A percentile compares a stretch with the other conserved stretches of the same genome.
Evolutionary conservation across 2,888 invertebrate genomes (phyloP).

Genomic region (Erebia epiphron): DNA sequence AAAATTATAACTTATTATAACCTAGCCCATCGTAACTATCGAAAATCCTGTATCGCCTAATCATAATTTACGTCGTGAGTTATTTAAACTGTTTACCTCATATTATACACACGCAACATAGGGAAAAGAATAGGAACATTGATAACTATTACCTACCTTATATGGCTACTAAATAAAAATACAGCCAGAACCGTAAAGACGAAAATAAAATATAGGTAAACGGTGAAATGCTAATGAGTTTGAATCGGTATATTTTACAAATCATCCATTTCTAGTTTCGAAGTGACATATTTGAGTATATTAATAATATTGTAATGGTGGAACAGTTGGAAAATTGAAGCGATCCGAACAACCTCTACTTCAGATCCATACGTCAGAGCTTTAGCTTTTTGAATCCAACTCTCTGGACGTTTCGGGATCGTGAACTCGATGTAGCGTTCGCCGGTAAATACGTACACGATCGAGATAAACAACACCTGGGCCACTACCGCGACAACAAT

Average conservation of each 20-base stretch:
- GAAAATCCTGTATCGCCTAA: no score
- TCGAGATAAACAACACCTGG: constrained; percentile 53
- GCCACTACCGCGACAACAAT: constrained; percentile 45
- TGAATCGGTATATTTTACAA: constrained; percentile 5
- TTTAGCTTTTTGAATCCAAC: constrained; percentile 56
- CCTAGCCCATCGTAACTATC: no score
- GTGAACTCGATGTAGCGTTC: constrained; percentile 54
- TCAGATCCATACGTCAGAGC: constrained; percentile 55
- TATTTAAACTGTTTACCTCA: no score
- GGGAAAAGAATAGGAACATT: neutral
- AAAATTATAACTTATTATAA: no score
- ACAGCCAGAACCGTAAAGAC: neutral
- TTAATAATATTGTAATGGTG: constrained; percentile 53
- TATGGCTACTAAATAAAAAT: neutral
- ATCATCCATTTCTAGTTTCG: constrained; percentile 5
- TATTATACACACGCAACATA: neutral
- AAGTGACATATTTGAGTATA: constrained; percentile 52
- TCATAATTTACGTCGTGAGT: no score
- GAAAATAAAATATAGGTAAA: neutral
- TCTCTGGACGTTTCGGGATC: constrained; percentile 50
- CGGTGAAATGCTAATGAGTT: neutral
- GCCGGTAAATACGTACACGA: constrained; percentile 57
- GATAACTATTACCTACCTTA: neutral
- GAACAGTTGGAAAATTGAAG: constrained; percentile 56
- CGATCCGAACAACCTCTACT: constrained; percentile 54